Base-by-base conservation (phyloP, 2,113 vertebrate genomes). In the Pampusana beccarii region DNA sequence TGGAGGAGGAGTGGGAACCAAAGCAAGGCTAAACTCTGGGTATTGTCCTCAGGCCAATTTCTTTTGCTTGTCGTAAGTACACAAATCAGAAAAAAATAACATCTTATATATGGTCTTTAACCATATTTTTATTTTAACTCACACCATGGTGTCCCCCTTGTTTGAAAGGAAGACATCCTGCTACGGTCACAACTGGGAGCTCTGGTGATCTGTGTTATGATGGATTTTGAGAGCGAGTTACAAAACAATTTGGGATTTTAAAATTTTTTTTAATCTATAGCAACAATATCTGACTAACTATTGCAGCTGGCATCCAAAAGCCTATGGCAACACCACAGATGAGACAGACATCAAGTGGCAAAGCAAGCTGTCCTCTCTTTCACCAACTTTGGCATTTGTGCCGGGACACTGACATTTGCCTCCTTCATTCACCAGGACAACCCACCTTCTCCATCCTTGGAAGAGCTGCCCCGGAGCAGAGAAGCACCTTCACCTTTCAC, bases 341-440 rank as follows among this genome's bases (percentile, higher is more conserved):
- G 57, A 94, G 65, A 66, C 14, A 87, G 70, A 57, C 91, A 91
- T 57, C 54, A 75, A 94, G 93, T 77, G 80, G 92, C 93, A 92
- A 38, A 89, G 82, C 86, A 95, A 96, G 70, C 73, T 94, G 93
- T 92, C 79, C 50, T 83, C 71, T 80, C 58, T 75, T 93, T 92
- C 62, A 88, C 67, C 92, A 94, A 11, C 67, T 72, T 85, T 5
- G 0, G 51, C 53, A 72, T 67, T 66, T 53, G 31, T 40, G 50
- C 51, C 74, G 53, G 60, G 73, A 86, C 73, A 67, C 33, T 36
- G 26, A 89, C 20, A 42, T 66, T 72, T 93, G 51, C 50, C 42
- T 56, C 50, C 67, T 92, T 84, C 57, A 56, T 87, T 79, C 65
- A 90, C 58, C 54, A 42, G 15, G 9, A 54, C 51, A 74, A 29